Evolutionary conservation across 2,797 vertebrate species (phyloP), one percentile per base, ranked within the genome.

Genomic region (Distichodus sexfasciatus): DNA sequence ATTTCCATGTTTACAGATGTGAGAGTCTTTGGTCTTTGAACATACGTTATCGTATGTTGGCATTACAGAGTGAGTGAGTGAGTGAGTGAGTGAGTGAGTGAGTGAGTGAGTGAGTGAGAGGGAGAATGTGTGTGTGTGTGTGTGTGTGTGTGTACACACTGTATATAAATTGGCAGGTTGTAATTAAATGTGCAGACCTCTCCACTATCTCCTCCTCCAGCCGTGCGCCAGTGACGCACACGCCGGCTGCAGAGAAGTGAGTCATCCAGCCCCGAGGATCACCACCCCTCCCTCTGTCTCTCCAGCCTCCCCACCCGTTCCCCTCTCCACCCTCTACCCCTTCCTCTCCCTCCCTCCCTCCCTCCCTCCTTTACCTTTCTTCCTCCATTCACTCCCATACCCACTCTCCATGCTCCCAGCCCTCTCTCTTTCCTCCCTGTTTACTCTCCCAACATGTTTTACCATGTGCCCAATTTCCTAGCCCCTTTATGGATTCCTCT

Each of bases 131-230:
- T n/a, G n/a, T n/a, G n/a, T 15, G 29, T 51, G 46, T 70, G 76
- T 73, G 46, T 48, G 79, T 75, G 79, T 21, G 84, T 78, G 84
- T 90, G 88, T 90, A 83, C 90, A 87, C 86, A 90, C 88, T 91
- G 89, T 89, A 88, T 92, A 87, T 91, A 90, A 92, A 92, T 91
- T 91, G 88, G 87, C 88, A 91, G 87, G 87, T 88, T 90, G 91
- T 92, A 92, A 92, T 93, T 92, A 93, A 91, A 93, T 90, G 89
- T 87, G 89, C 90, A 91, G 90, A 90, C 90, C 89, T 92, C 89
- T 89, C 88, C 86, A 90, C 90, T 92, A 90, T 91, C 91, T 91
- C 88, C 91, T 91, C 88, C 90, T 90, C 90, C 91, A 91, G 91
- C 91, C 88, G 89, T 73, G 89, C 88, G 84, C 88, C 87, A 83